Evolutionary conservation across 2,113 vertebrate species (phyloP).

Genomic region (Carassius auratus): DNA sequence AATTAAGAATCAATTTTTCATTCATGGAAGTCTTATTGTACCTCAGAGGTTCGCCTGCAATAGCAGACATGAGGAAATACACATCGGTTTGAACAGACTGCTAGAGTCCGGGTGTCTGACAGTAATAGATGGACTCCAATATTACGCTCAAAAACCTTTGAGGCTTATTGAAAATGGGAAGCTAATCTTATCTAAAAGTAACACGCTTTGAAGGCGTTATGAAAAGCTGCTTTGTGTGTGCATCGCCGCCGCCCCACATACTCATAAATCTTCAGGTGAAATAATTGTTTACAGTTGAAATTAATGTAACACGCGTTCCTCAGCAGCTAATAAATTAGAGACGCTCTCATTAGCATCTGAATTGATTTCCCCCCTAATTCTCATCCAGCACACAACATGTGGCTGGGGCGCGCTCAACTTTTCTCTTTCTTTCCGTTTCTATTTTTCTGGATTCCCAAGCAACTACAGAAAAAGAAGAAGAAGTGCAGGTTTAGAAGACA

Average conservation of each 20-base stretch:
- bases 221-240: constrained; percentile 55
- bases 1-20: constrained; percentile 55
- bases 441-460: constrained; percentile 6
- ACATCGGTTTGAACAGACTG: constrained; percentile 42
- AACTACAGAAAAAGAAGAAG: constrained; percentile 26
- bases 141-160: constrained; percentile 52
- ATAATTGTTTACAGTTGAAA: constrained; percentile 69
- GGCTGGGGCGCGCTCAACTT: constrained; percentile 39
- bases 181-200: constrained; percentile 59
- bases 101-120: constrained; percentile 44
- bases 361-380: constrained; percentile 63
- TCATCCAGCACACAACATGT: constrained; percentile 46
- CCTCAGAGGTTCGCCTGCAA: constrained; percentile 35
- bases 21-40: constrained; percentile 52
- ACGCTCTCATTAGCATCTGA: constrained; percentile 67
- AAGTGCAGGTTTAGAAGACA: constrained; percentile 21
- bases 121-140: constrained; percentile 58
- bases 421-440: background rate
- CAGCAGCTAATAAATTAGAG: constrained; percentile 68
- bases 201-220: constrained; percentile 50
- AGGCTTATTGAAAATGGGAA: constrained; percentile 55
- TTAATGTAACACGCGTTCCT: constrained; percentile 66
- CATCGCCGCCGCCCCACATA: constrained; percentile 38
- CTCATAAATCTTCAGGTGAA: constrained; percentile 64
- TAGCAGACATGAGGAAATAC: constrained; percentile 42